Percentiles rank a stretch among this genome's conserved stretches.
phyloP scores from a whole-genome alignment of 2,797 vertebrate species.

The Anguilla anguilla region DNA sequence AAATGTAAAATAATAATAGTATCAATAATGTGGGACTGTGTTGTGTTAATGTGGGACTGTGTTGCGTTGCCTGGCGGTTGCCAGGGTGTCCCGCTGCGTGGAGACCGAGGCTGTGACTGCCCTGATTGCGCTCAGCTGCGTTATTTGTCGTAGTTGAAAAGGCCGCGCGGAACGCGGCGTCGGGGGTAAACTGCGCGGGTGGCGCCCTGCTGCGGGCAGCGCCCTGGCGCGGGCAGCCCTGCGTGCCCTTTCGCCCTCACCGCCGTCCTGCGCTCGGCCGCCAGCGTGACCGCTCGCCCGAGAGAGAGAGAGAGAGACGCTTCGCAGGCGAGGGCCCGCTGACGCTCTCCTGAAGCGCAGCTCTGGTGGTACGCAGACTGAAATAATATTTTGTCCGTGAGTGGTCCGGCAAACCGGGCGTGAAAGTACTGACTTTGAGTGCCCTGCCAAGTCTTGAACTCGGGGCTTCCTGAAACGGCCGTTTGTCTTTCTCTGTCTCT shows the following conservation, averaged over 20 bases:
- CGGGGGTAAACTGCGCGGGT: neutral
- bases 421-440: slow-evolving; percentile 32
- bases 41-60: too few relatives aligned
- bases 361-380: slow-evolving; percentile 16
- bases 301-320: neutral
- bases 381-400: slow-evolving; percentile 22
- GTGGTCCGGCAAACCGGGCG: slow-evolving; percentile 20
- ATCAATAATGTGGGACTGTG: too few relatives aligned
- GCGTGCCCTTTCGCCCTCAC: neutral
- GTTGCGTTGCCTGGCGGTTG: too few relatives aligned
- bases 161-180: neutral
- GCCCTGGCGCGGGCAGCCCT: neutral
- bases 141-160: neutral
- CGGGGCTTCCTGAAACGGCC: slow-evolving; percentile 26
- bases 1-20: neutral
- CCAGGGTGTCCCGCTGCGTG: neutral
- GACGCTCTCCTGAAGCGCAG: slow-evolving; percentile 16
- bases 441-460: slow-evolving; percentile 31
- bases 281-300: neutral
- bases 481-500: neutral
- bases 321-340: slow-evolving; percentile 31
- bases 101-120: neutral
- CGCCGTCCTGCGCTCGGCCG: neutral
- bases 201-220: neutral
- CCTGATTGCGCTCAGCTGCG: neutral